Conservation (phyloP, 2,797 vertebrate genomes). For the Myotis pilosus region DNA sequence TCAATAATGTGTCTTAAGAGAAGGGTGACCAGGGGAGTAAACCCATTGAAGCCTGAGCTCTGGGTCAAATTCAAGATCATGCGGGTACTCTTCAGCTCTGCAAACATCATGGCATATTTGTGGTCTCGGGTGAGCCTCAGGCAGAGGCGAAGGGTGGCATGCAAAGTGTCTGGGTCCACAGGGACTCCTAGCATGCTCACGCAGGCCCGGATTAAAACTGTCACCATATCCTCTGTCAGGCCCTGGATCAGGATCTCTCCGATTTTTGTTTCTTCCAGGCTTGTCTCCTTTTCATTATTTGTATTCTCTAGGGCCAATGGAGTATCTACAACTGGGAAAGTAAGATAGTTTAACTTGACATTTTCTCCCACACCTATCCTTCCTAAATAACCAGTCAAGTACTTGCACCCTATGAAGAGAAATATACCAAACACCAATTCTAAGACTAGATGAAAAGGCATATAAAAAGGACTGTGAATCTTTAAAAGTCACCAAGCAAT, state of each 20-base stretch:
- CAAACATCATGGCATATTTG: slow-evolving; percentile 97
- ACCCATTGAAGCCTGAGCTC: slow-evolving; percentile 95
- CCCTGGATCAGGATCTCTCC: slow-evolving; percentile 91
- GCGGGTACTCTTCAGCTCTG: slow-evolving; percentile 95
- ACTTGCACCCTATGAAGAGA: slow-evolving; percentile 6
- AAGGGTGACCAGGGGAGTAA: slow-evolving; percentile 95
- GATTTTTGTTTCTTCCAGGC: slow-evolving; percentile 79
- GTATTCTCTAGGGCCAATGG: slow-evolving; percentile 69
- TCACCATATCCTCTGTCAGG: slow-evolving; percentile 93
- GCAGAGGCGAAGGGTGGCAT: slow-evolving; percentile 95
- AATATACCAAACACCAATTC: slow-evolving; percentile 14
- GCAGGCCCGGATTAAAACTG: slow-evolving; percentile 93
- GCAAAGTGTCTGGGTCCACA: slow-evolving; percentile 96
- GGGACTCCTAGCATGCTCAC: slow-evolving; percentile 98
- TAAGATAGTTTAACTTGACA: slow-evolving; percentile 21
- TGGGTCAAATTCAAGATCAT: slow-evolving; percentile 96
- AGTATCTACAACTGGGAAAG: slow-evolving; percentile 63
- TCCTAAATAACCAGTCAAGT: neutral
- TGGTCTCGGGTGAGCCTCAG: slow-evolving; percentile 95
- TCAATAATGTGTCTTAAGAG: slow-evolving; percentile 97
- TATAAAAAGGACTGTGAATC: neutral
- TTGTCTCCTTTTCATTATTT: slow-evolving; percentile 76
- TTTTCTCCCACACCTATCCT: neutral
- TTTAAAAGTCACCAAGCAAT: neutral
- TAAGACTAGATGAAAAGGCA: slow-evolving; percentile 7